Base-by-base conservation (phyloP, 2,797 vertebrate species). In the Trachops cirrhosus region DNA sequence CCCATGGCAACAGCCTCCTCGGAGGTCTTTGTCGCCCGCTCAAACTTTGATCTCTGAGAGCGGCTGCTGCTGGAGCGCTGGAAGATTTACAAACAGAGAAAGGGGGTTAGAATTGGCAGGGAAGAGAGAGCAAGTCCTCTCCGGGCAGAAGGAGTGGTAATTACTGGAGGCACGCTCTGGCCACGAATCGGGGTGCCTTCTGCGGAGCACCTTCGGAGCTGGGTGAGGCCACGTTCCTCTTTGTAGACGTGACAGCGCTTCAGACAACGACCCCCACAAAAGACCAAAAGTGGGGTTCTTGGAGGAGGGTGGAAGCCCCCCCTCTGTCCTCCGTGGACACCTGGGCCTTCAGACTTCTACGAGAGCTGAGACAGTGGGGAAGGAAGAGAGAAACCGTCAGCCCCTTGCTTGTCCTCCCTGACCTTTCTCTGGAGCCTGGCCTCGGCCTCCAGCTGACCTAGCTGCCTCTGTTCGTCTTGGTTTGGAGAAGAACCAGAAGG, bases 1-100 rank as follows among this genome's bases (percentile, higher is more conserved):
- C 98, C 99, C 98, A 99, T 99, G 98, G 99, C 97, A 98, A 99
- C 99, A 95, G 97, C 97, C 96, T 98, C 98, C 98, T 98, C 67
- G 97, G 97, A 97, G 97, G 98, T 98, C 98, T 98, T 98, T 98
- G 98, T 98, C 98, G 98, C 98, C 98, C 98, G 97, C 98, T 98
- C 98, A 98, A 98, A 98, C 98, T 98, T 99, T 98, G 98, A 99
- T 99, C 98, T 98, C 97, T 94, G 62, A 95, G 97, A 98, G 97
- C 86, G 86, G 89, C 97, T 97, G 97, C 97, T 97, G 97, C 97
- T 97, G 93, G 97, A 98, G 98, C 87, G 94, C 91, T 41, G 6
- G 89, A 82, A 97, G 95, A 85, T 96, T 98, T 98, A 97, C 97
- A 98, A 97, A 97, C 97, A 96, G 94, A 95, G 62, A 85, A 95